Percentiles rank a stretch among this genome's conserved stretches.
These are phyloP conservation scores for Poeciliopsis paucimaculata DNA, from an alignment of 2,797 vertebrate genomes.

Conservation along the genomic window DNA sequence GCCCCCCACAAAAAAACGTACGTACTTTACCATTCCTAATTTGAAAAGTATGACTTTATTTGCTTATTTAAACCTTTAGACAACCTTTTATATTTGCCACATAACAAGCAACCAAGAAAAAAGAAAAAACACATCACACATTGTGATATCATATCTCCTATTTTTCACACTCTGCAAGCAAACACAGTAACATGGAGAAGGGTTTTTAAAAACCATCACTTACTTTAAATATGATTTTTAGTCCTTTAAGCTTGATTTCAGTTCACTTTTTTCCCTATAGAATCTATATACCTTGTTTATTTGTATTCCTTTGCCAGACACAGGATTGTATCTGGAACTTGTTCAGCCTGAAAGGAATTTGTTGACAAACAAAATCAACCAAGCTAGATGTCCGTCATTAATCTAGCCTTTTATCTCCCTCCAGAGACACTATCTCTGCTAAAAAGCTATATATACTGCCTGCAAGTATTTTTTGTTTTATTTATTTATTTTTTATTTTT, in stretches of 20 bases:
- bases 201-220: background rate
- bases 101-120: background rate
- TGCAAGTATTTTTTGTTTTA: background rate
- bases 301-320: conserved; percentile 31
- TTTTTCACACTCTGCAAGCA: background rate
- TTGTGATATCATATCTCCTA: background rate
- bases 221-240: background rate
- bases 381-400: conserved; percentile 52
- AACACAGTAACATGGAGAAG: background rate
- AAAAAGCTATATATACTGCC: conserved; percentile 53
- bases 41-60: background rate
- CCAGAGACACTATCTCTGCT: conserved; percentile 27
- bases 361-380: conserved; percentile 45
- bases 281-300: conserved; percentile 22
- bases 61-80: background rate
- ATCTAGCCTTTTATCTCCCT: conserved; percentile 36
- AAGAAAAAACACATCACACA: background rate
- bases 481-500: background rate
- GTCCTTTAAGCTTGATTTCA: conserved; percentile 9
- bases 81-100: background rate
- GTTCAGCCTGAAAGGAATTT: conserved; percentile 37
- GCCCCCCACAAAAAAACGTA: background rate
- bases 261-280: background rate
- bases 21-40: background rate
- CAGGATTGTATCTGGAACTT: conserved; percentile 33